A percentile compares a stretch with the other conserved stretches of the same genome.
phyloP scores from a whole-genome alignment of 2,797 vertebrate genomes.

The Semaprochilodus insignis region DNA sequence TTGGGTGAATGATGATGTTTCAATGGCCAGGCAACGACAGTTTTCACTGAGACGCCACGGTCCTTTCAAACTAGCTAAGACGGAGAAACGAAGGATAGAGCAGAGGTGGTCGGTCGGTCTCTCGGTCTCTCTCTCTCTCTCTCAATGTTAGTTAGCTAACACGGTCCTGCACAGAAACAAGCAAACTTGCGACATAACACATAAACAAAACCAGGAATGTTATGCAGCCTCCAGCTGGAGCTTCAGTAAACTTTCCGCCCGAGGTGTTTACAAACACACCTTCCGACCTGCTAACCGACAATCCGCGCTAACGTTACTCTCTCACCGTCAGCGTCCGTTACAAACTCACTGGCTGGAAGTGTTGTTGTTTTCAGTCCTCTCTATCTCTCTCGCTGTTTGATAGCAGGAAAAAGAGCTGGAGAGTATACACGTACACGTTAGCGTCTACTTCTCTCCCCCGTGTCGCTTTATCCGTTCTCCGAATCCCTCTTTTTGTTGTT shows the following conservation, averaged over 20 bases:
- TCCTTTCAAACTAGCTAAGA: not conserved
- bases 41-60: not conserved
- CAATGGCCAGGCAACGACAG: not conserved
- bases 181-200: not conserved
- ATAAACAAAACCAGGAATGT: not conserved
- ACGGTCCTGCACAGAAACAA: too few species aligned
- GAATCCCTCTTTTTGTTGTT: slow-evolving; percentile 35
- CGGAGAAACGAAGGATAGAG: not conserved
- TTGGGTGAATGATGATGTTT: too few species aligned
- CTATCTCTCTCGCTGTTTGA: not conserved
- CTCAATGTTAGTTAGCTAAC: not conserved
- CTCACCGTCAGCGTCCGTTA: not conserved
- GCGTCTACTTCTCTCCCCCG: not conserved
- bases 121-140: not conserved
- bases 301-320: too few species aligned
- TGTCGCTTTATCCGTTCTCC: not conserved
- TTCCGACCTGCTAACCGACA: too few species aligned
- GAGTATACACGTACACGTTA: not conserved
- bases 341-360: not conserved
- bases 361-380: not conserved
- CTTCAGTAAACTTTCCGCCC: not conserved
- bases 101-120: not conserved
- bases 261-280: too few species aligned
- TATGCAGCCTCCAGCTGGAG: not conserved
- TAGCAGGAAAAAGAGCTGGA: not conserved